These are phyloP conservation scores for Cephalotes varians DNA, from an alignment of 2,888 invertebrate genomes.

Conservation along the genomic window DNA sequence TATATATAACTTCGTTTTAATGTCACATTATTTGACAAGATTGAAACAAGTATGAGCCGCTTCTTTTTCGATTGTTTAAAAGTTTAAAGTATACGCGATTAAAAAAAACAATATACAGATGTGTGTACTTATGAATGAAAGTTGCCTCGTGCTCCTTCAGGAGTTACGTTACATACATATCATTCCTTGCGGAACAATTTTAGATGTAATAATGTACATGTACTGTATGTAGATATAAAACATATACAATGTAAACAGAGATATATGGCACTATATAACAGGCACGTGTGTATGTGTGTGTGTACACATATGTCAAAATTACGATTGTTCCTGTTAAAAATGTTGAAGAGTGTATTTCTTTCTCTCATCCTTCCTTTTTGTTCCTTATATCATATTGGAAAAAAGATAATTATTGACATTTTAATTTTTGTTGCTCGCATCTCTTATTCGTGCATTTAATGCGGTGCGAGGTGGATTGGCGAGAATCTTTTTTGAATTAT, in stretches of 20 bases:
- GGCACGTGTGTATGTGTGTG: slow-evolving; percentile 49
- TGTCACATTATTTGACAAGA: slow-evolving; percentile 3
- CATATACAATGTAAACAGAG: slow-evolving; percentile 5
- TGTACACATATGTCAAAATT: slow-evolving; percentile 75
- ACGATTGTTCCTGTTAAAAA: slow-evolving; percentile 80
- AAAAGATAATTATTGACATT: not conserved
- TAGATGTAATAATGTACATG: slow-evolving; percentile 81
- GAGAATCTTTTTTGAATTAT: no score
- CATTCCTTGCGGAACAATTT: slow-evolving; percentile 84
- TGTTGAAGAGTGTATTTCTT: slow-evolving; percentile 48
- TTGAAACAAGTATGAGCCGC: not conserved
- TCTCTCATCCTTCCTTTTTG: not conserved
- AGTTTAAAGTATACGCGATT: slow-evolving; percentile 25
- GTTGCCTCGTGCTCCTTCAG: slow-evolving; percentile 73
- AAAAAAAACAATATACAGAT: slow-evolving; percentile 49
- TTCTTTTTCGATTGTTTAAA: not conserved
- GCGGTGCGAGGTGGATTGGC: no score
- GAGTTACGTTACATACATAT: slow-evolving; percentile 83
- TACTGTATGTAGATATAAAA: slow-evolving; percentile 47
- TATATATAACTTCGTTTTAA: slow-evolving; percentile 2
- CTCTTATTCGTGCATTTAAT: no score
- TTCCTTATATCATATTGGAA: not conserved
- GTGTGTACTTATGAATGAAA: slow-evolving; percentile 48
- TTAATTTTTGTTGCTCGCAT: no score
- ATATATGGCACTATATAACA: slow-evolving; percentile 50